Evolutionary conservation across 2,888 invertebrate species (phyloP).

Genomic region (Harpagoxenus sublaevis): DNA sequence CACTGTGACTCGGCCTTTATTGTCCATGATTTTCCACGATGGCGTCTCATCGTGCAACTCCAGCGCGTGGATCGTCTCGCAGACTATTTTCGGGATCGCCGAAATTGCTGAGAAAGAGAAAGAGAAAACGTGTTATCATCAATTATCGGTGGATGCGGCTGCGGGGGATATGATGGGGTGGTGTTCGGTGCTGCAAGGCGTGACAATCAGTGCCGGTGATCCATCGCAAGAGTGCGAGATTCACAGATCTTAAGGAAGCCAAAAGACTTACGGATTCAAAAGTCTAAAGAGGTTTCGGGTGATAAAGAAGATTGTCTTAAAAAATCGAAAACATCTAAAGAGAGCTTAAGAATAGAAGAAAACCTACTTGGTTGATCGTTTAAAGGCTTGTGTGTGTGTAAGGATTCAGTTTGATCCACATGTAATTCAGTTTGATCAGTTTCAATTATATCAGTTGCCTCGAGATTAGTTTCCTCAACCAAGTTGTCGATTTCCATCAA

Average conservation of each 20-base stretch:
- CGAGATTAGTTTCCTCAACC: slow-evolving; percentile 54
- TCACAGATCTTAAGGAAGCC: slow-evolving; percentile 42
- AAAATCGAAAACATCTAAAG: slow-evolving; percentile 47
- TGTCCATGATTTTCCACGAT: slow-evolving; percentile 99
- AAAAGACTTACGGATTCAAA: slow-evolving; percentile 44
- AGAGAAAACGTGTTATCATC: not conserved
- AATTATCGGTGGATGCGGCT: not conserved
- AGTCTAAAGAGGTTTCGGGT: slow-evolving; percentile 46
- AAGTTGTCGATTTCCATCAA: slow-evolving; percentile 58
- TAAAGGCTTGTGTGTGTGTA: slow-evolving; percentile 58
- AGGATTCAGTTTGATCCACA: slow-evolving; percentile 55
- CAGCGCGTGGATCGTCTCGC: slow-evolving; percentile 98
- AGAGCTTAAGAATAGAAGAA: slow-evolving; percentile 52
- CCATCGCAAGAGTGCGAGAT: slow-evolving; percentile 51
- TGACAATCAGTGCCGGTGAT: slow-evolving; percentile 51
- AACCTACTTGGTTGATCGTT: slow-evolving; percentile 58
- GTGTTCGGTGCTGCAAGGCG: slow-evolving; percentile 52
- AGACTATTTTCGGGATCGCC: slow-evolving; percentile 98
- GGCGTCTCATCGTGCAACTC: slow-evolving; percentile 98
- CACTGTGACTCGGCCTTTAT: slow-evolving; percentile 98
- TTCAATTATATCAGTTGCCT: slow-evolving; percentile 55
- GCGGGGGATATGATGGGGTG: not conserved
- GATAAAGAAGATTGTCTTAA: slow-evolving; percentile 31
- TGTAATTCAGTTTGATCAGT: slow-evolving; percentile 58
- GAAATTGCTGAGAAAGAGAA: slow-evolving; percentile 92